Evolutionary conservation across 2,113 vertebrate species (phyloP), one percentile per base, ranked within the genome.

Genomic region (Panthera leo): DNA sequence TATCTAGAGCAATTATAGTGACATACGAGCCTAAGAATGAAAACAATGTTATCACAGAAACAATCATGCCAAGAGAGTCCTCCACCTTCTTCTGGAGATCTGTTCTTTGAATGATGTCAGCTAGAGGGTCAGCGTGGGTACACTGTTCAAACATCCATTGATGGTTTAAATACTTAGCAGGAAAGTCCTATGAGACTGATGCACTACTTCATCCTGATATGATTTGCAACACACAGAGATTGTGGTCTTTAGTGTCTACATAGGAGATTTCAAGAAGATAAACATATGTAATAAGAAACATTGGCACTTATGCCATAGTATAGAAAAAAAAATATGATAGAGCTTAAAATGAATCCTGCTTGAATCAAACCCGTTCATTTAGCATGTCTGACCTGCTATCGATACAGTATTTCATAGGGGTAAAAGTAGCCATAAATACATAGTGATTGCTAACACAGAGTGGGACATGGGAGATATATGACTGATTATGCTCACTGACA

Each of bases 401-500:
- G 76, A 29, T 75, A 71, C 5, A 45, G 42, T 87, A 95, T 96
- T 85, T 97, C 71, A 94, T 34, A 94, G 16, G 55, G 29, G 42
- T 48, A 71, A 92, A 78, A 78, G 45, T 36, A 87, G 53, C 53
- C 92, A 73, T 95, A 94, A 94, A 92, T 85, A 91, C 4, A 39
- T 48, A 27, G 84, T 63, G 34, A 88, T 96, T 91, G 76, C 51
- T 80, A 76, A 80, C 89, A 29, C 14, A 76, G 16, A 96, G 48
- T 5, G 61, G 61, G 85, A 58, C 68, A 39, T 83, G 18, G 68
- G 55, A 94, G 65, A 73, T 55, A 65, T 58, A 34, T 88, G 48
- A 87, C 21, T 79, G 65, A 95, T 96, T 85, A 71, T 78, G 18
- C 29, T 70, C n/a, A 86, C 34, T 90, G 95, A 76, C 87, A 70